Evolutionary conservation across 2,113 vertebrate species (phyloP).

Genomic region (Megalops atlanticus): DNA sequence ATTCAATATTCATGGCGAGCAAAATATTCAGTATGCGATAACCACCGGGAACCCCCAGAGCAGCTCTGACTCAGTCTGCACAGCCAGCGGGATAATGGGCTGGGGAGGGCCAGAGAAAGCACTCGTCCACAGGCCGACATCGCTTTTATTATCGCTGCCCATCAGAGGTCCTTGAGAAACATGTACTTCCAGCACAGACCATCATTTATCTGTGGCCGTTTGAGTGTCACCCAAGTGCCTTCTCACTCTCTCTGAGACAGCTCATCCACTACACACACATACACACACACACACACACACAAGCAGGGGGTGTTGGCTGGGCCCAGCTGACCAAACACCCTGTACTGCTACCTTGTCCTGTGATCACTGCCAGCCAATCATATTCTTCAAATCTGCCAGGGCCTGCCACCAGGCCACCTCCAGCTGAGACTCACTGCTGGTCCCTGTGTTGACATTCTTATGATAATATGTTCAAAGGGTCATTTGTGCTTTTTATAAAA

Average conservation of each 20-base stretch:
- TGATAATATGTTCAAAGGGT: no score
- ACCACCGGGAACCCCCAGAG: neutral
- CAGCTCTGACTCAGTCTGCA: conserved; percentile 1
- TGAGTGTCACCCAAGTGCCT: conserved; percentile 31
- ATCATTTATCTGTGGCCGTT: conserved; percentile 54
- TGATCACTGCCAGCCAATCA: conserved; percentile 39
- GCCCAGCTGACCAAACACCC: no score
- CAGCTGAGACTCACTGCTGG: no score
- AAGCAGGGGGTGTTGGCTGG: no score
- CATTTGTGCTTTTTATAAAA: no score
- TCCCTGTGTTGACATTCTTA: no score
- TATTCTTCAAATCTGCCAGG: neutral
- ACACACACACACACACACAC: neutral
- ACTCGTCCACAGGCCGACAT: conserved; percentile 52
- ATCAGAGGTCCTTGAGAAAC: conserved; percentile 61
- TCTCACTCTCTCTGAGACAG: conserved; percentile 36
- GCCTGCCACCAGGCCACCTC: neutral
- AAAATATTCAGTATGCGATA: neutral
- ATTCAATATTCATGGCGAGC: conserved; percentile 15
- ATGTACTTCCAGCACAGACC: conserved; percentile 55
- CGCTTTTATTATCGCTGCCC: conserved; percentile 60
- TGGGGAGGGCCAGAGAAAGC: conserved; percentile 47
- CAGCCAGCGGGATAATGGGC: conserved; percentile 44
- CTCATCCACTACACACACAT: conserved; percentile 31
- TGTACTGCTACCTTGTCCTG: no score